phyloP scores from a whole-genome alignment of 2,113 vertebrate genomes.

The Hippoglossus stenolepis region DNA sequence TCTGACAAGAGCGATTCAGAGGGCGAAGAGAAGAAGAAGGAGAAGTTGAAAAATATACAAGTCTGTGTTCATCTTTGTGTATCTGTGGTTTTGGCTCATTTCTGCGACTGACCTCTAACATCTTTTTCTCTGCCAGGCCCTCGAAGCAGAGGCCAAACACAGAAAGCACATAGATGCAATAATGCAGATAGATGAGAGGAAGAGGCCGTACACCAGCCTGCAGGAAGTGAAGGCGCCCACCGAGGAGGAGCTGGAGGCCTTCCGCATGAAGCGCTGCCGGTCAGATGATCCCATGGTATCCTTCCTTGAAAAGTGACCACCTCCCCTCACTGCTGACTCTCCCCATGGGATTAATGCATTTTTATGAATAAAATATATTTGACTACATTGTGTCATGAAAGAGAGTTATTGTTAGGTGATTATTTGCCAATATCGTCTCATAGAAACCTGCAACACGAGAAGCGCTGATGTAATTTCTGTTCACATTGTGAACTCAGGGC shows the following conservation, averaged over 20 bases:
- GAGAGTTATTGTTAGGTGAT: not conserved
- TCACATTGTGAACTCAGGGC: constrained; percentile 5
- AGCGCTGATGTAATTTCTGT: not conserved
- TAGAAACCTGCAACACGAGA: constrained; percentile 5
- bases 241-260: constrained; percentile 98
- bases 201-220: constrained; percentile 90
- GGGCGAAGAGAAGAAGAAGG: constrained; percentile 92
- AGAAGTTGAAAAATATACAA: constrained; percentile 86
- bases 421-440: not conserved
- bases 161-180: constrained; percentile 90
- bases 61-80: not conserved
- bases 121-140: constrained; percentile 80
- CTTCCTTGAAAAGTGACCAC: constrained; percentile 88
- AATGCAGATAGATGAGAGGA: constrained; percentile 94
- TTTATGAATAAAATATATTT: constrained; percentile 41
- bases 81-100: not conserved
- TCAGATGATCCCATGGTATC: constrained; percentile 96
- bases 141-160: constrained; percentile 93
- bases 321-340: not conserved
- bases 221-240: constrained; percentile 91
- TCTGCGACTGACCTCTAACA: not conserved
- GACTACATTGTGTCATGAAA: not conserved
- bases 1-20: constrained; percentile 93
- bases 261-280: constrained; percentile 93
- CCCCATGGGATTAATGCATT: not conserved